Base-by-base conservation (phyloP, 2,113 vertebrate species). In the Amia ocellicauda region DNA sequence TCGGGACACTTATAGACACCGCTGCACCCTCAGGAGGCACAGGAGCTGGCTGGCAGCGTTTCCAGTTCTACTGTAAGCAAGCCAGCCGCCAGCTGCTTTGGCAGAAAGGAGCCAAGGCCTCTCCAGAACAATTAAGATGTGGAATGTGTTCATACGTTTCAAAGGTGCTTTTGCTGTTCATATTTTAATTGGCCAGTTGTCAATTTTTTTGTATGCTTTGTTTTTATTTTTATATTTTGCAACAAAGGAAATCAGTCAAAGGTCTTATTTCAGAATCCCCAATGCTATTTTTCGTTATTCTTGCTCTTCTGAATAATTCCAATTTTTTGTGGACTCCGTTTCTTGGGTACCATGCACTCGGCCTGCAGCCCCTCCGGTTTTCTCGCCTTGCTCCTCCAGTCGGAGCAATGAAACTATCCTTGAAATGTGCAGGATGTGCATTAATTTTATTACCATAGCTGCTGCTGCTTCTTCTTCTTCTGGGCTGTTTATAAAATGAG, bases 81-180 rank as follows among this genome's bases (percentile, higher is more conserved):
- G 74, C 78, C 78, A 74, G 73, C 78, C 78, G 71, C 81, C 79
- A 83, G 80, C 83, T 85, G 86, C n/a, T 83, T 84, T 76, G 75
- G 78, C 78, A 65, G 56, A 65, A 60, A 7, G 52, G 58, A 10
- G 19, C 63, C 29, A 55, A 22, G 50, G 56, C 31, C 60, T 47
- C 59, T 64, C 64, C 66, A 64, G 73, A 62, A 55, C 56, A 57
- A 27, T 36, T 19, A 20, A 64, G 28, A 56, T 28, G 16, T n/a
- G 27, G 53, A 41, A 66, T 75, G 75, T 68, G 70, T 53, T 42
- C 53, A 10, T 4, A 17, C 41, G 8, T 68, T 78, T 59, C 66
- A 51, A 76, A 80, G 64, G 69, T 79, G 62, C 60, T 64, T 63
- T 20, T 23, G 24, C 26, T 36, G 57, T 43, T 64, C 31, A 7